Percentiles rank a stretch among this genome's conserved stretches.
phyloP scores from a whole-genome alignment of 2,797 vertebrate species.

The Distichodus sexfasciatus region DNA sequence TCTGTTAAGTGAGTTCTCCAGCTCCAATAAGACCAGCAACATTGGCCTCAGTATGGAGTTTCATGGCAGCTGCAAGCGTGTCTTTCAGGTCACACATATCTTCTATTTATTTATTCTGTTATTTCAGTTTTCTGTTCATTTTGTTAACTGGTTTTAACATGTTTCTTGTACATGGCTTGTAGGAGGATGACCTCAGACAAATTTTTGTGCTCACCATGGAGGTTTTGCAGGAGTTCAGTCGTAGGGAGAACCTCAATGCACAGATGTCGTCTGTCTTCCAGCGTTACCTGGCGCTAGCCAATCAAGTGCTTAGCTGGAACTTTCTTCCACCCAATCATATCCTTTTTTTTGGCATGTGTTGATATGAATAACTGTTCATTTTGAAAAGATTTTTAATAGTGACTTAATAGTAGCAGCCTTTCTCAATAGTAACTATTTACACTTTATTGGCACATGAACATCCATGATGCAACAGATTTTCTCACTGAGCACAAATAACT shows the following conservation, averaged over 20 bases:
- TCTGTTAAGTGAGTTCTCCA: slow-evolving; percentile 96
- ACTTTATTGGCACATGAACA: too few species aligned
- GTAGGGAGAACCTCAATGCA: slow-evolving; percentile 90
- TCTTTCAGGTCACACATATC: slow-evolving; percentile 86
- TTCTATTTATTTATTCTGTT: not conserved
- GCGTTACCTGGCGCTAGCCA: slow-evolving; percentile 84
- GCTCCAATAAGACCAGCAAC: slow-evolving; percentile 99
- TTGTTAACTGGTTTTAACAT: not conserved
- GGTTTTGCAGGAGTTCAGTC: slow-evolving; percentile 96
- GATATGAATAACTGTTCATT: not conserved
- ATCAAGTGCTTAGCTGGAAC: slow-evolving; percentile 99
- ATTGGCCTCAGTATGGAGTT: slow-evolving; percentile 99
- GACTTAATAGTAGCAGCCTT: too few species aligned
- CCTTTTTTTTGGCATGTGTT: slow-evolving; percentile 79
- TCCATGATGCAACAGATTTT: too few species aligned
- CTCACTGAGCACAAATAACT: too few species aligned
- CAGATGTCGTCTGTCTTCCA: slow-evolving; percentile 99
- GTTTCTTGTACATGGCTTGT: slow-evolving; percentile 39
- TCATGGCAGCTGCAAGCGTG: slow-evolving; percentile 95
- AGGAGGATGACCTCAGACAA: slow-evolving; percentile 92
- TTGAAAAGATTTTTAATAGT: too few species aligned
- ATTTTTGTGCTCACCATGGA: slow-evolving; percentile 96
- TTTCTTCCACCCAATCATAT: slow-evolving; percentile 99
- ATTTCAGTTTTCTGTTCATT: not conserved
- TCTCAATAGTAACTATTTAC: too few species aligned